A percentile compares a stretch with the other conserved stretches of the same genome.
These are phyloP conservation scores for Hydrozoanthus tunicans DNA, from an alignment of 64 coral and sea anemone species.

Conservation along the genomic window DNA sequence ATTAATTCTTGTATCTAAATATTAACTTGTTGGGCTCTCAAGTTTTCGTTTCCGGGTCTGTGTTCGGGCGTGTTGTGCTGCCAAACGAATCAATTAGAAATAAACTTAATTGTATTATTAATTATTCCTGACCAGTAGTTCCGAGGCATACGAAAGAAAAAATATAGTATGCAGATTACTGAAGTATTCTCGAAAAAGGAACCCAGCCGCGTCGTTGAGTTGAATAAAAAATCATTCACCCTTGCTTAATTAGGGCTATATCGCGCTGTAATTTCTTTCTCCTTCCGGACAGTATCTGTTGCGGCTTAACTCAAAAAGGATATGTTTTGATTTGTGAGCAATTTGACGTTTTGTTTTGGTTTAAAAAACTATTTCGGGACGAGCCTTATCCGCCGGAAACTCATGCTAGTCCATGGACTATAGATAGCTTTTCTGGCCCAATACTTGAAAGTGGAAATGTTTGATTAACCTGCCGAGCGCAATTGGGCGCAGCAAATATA, in stretches of 20 bases:
- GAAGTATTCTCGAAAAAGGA: conserved; percentile 11
- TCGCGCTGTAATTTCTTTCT: conserved; percentile 13
- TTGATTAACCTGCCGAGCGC: conserved; percentile 15
- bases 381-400: conserved; percentile 26
- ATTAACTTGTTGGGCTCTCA: not conserved
- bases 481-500: conserved; percentile 22
- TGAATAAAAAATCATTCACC: conserved; percentile 2
- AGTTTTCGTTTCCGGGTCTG: not conserved
- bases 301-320: conserved; percentile 20
- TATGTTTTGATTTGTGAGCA: not conserved
- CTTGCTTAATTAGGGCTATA: conserved; percentile 4
- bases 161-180: not conserved
- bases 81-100: not conserved
- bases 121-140: no score
- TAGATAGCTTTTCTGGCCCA: conserved; percentile 30
- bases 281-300: not conserved
- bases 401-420: conserved; percentile 23
- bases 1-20: conserved; percentile 18
- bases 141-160: no score
- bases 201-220: not conserved
- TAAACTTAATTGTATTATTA: not conserved
- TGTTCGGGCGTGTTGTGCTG: not conserved
- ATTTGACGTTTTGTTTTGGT: conserved; percentile 24
- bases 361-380: not conserved
- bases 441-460: conserved; percentile 41